phyloP scores from a whole-genome alignment of 1,140 invertebrate genomes.

The Drosophila suzukii region DNA sequence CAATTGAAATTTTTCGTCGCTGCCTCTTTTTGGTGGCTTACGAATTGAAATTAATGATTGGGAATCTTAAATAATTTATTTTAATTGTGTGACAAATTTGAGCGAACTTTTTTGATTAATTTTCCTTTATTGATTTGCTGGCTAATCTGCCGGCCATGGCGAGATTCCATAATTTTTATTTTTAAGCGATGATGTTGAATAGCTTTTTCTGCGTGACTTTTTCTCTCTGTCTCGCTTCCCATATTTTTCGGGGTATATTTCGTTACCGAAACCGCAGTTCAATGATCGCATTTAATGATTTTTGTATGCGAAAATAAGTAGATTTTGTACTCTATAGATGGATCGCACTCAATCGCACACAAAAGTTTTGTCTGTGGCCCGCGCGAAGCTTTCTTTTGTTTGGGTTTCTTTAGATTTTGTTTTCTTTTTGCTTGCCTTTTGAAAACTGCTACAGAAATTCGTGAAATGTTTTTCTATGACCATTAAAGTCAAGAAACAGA shows the following conservation, averaged over 20 bases:
- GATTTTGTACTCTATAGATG: conserved; percentile 67
- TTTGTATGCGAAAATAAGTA: conserved; percentile 83
- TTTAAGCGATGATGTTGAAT: conserved; percentile 59
- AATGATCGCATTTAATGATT: conserved; percentile 81
- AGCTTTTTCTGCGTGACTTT: conserved; percentile 28
- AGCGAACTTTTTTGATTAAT: conserved; percentile 60
- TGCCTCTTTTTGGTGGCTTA: conserved; percentile 28
- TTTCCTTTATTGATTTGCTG: conserved; percentile 52
- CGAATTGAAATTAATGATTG: conserved; percentile 65
- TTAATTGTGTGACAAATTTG: conserved; percentile 74
- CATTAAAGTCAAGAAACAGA: conserved; percentile 44
- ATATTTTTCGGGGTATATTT: conserved; percentile 33
- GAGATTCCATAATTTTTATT: conserved; percentile 62
- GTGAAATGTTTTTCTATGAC: conserved; percentile 57
- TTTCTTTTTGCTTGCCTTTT: conserved; percentile 5
- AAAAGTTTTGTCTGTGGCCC: conserved; percentile 65
- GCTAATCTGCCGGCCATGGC: conserved; percentile 47
- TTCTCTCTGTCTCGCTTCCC: neutral
- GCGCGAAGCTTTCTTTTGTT: conserved; percentile 79
- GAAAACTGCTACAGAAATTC: conserved; percentile 32
- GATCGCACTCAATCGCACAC: conserved; percentile 43
- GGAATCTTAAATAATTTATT: conserved; percentile 64
- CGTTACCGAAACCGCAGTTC: conserved; percentile 51
- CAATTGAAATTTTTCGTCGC: conserved; percentile 68
- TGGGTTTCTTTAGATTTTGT: conserved; percentile 28